Evolutionary conservation across 53 echinoderm and acorn worm species (phyloP), one percentile per base, ranked within the genome.

Genomic region (Actinopyga echinites): DNA sequence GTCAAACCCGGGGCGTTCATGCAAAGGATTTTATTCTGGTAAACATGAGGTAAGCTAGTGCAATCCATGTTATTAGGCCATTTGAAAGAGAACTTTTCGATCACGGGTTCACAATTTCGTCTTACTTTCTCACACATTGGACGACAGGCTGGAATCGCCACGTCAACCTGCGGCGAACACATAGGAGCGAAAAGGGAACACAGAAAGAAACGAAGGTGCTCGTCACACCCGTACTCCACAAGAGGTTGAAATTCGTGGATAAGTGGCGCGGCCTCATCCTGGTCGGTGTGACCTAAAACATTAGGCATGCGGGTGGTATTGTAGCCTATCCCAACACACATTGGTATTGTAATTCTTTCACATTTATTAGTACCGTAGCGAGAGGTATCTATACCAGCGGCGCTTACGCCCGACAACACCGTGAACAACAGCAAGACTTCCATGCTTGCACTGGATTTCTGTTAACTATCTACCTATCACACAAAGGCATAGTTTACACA

Each of bases 301-400:
- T 97, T 97, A 5, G 97, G 97, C 97, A 97, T 97, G 53, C 92
- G 79, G 9, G 97, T 97, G 74, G 86, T 88, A 83, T 97, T 97
- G 78, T 97, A 97, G 32, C 97, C 97, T 37, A 97, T 97, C 23
- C 94, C 97, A 57, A 92, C 52, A 33, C 97, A 97, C 89, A 97
- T 94, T 19, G 92, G 94, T 52, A 97, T 97, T 42, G 94, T 97
- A 25, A 97, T 94, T 64, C 92, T 83, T 66, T 97, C 92, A 57
- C 97, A 97, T 68, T 62, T 95, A 88, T 59, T 86, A 37, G 63
- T 57, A 30, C 26, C 60, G 34, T 33, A 63, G 42, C 54, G 66
- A 38, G 54, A 75, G 28, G 55, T 67, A 85, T 56, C 80, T 35
- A 56, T 85, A 73, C 33, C 32, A 34, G 68, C 77, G 32, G 77